A percentile compares a stretch with the other conserved stretches of the same genome.
phyloP scores from a whole-genome alignment of 2,113 vertebrate genomes.

The Cercocebus atys region DNA sequence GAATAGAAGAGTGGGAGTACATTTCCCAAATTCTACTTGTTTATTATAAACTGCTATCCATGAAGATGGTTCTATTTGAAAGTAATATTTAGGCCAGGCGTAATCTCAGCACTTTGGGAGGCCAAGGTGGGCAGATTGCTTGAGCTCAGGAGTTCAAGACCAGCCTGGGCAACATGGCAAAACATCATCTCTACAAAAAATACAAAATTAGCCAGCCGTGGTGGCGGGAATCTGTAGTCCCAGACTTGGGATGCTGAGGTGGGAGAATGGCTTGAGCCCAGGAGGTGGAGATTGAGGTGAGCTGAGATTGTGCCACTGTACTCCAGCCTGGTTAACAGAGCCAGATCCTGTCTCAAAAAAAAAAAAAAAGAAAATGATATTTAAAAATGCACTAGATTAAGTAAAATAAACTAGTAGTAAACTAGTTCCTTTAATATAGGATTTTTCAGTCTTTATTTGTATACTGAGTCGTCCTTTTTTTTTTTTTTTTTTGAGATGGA shows the following conservation, averaged over 20 bases:
- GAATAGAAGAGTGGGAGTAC: neutral
- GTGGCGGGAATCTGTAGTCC: neutral
- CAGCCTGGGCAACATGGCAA: neutral
- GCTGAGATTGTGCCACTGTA: too few relatives aligned
- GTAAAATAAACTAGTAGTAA: neutral
- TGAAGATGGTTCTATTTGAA: neutral
- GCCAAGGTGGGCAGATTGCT: neutral
- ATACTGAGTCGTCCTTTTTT: neutral
- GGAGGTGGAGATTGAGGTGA: too few relatives aligned
- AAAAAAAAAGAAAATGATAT: too few relatives aligned
- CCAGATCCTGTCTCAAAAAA: too few relatives aligned
- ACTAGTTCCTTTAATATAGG: neutral
- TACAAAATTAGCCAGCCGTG: neutral
- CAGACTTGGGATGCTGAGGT: too few relatives aligned
- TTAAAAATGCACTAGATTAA: neutral
- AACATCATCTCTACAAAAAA: neutral
- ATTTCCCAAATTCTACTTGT: neutral
- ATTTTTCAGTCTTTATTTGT: neutral
- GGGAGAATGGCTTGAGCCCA: too few relatives aligned
- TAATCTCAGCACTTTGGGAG: neutral
- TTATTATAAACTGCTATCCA: neutral
- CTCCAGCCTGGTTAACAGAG: too few relatives aligned
- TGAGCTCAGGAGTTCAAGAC: neutral
- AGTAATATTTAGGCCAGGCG: neutral
- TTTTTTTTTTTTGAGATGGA: too few relatives aligned